Conservation (phyloP, 1,140 invertebrate species). For the Periplaneta americana region DNA sequence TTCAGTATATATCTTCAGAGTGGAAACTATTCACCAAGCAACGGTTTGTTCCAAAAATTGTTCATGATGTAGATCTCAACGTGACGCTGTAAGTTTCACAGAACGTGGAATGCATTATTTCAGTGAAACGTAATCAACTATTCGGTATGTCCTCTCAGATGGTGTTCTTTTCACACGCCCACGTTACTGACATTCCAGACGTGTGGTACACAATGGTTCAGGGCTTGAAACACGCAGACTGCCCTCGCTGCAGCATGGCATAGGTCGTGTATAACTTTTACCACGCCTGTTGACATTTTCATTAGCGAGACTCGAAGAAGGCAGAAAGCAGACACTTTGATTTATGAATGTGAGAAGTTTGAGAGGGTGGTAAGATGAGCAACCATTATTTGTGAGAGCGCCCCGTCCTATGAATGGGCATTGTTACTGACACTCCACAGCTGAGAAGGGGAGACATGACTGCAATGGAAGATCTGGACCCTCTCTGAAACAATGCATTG, state of each 20-base stretch:
- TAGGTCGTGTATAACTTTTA: not conserved
- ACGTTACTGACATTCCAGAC: not conserved
- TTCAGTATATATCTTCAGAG: no score
- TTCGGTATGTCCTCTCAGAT: not conserved
- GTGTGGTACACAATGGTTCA: not conserved
- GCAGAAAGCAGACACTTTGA: not conserved
- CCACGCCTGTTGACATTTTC: not conserved
- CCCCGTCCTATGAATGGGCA: not conserved
- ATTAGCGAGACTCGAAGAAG: not conserved
- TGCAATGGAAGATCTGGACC: not conserved
- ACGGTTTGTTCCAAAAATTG: no score
- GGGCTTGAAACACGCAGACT: not conserved
- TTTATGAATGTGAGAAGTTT: not conserved
- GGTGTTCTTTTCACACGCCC: not conserved
- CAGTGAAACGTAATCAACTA: no score
- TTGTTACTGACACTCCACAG: not conserved
- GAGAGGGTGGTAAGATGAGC: not conserved
- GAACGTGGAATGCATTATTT: no score
- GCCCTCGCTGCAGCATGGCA: not conserved
- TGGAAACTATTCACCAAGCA: no score
- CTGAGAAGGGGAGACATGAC: not conserved
- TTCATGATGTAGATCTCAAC: no score
- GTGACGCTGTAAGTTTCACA: no score
- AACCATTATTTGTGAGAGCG: not conserved
- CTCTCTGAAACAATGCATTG: not conserved